Percentiles rank a stretch among this genome's conserved stretches.
These are phyloP conservation scores for Brachypodius melanocephalos DNA, from an alignment of 2,113 vertebrate genomes.

Conservation along the genomic window DNA sequence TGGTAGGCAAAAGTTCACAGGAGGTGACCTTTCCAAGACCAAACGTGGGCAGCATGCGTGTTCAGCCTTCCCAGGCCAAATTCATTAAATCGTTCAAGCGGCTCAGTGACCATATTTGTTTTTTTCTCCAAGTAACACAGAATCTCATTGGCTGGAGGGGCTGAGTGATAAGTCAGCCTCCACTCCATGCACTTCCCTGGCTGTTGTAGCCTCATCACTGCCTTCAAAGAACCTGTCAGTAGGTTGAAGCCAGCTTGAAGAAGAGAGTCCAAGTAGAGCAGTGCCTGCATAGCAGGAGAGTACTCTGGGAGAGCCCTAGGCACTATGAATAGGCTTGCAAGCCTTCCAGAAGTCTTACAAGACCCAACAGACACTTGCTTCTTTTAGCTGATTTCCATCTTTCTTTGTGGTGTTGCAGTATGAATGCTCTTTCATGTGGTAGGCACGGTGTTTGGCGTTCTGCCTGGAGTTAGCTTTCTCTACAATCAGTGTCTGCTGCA, in stretches of 20 bases:
- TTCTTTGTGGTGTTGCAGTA: conserved; percentile 41
- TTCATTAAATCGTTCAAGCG: not conserved
- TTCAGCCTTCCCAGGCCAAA: not conserved
- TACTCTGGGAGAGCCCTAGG: conserved; percentile 44
- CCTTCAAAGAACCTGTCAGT: conserved; percentile 31
- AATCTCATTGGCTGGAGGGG: not conserved
- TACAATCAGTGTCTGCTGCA: not conserved
- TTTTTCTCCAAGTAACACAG: not conserved
- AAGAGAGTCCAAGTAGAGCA: not conserved
- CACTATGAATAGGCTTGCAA: not conserved
- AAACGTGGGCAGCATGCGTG: fast-evolving
- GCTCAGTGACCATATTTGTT: not conserved
- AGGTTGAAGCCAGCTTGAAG: conserved; percentile 23
- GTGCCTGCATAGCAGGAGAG: not conserved
- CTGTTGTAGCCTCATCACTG: conserved; percentile 16
- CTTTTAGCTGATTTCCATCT: conserved; percentile 60
- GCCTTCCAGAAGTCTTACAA: conserved; percentile 56
- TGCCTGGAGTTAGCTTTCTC: conserved; percentile 40
- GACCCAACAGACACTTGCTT: conserved; percentile 59
- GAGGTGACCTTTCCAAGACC: not conserved
- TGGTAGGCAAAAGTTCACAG: not conserved
- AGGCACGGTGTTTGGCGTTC: conserved; percentile 33
- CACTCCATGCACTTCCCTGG: not conserved
- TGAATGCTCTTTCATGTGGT: conserved; percentile 61
- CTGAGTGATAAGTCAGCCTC: not conserved